Evolutionary conservation across 1,140 invertebrate species (phyloP), one percentile per base, ranked within the genome.

Genomic region (Eueides isabella): DNA sequence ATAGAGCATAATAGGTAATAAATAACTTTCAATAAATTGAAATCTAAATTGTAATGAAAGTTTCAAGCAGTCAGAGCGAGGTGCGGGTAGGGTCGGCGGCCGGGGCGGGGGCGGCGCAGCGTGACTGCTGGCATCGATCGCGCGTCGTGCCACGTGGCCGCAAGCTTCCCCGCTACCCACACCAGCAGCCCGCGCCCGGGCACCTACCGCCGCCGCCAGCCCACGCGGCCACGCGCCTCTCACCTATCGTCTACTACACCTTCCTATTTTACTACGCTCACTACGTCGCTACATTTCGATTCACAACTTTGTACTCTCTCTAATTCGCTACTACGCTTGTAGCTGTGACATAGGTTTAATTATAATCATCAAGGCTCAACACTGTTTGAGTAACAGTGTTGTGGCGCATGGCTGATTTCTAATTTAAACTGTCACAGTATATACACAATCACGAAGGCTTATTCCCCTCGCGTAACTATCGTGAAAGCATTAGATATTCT

Each of bases 51-150:
- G 30, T 70, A 61, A 35, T 69, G 38, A 48, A 64, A 61, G 61
- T 75, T 75, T 65, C 29, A 66, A 75, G 30, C 30, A 41, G 26
- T 19, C 44, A 23, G 19, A 1, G 19, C 48, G 48, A 23, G 38
- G 7, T 31, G 41, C 16, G 30, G 29, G n/a, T 16, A n/a, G 41
- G 5, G 62, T 29, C 9, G 35, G 41, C 16, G 67, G 19, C 1
- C 29, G 61, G 30, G 14, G 23, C 7, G 9, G n/a, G 67, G 62
- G 33, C 38, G 67, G 67, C 70, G 63, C 62, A 48, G 30, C 72
- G 66, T 67, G 44, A 68, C 55, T 67, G 72, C 33, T 70, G 66
- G 75, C 61, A 77, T 77, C 75, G 75, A 77, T 77, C 75, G 73
- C 11, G 63, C 35, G 65, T 61, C 41, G 71, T 6, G 68, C 69